Conservation (phyloP, 2,113 vertebrate genomes). For the Cyprinus carpio region DNA sequence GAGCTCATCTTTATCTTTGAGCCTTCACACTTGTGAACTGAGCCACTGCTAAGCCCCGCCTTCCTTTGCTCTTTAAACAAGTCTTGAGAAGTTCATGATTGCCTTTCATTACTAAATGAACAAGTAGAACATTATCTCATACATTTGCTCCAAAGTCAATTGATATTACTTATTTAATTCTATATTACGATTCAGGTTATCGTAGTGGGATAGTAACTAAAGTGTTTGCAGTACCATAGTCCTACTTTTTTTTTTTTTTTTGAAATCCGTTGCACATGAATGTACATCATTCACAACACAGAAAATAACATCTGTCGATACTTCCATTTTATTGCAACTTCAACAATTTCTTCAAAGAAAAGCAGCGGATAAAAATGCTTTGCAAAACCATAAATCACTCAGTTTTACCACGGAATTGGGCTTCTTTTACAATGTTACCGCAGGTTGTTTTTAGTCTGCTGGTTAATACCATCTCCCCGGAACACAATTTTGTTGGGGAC, state of each 20-base stretch:
- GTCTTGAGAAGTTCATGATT: background rate
- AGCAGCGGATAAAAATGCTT: conserved; percentile 3
- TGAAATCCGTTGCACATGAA: background rate
- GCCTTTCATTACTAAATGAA: background rate
- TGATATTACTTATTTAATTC: background rate
- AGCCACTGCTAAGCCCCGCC: conserved; percentile 10
- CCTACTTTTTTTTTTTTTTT: background rate
- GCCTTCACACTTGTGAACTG: background rate
- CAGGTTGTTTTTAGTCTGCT: too few species aligned
- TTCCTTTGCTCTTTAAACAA: background rate
- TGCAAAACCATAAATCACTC: background rate
- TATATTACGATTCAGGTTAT: background rate
- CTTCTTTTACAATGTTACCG: background rate
- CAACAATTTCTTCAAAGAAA: background rate
- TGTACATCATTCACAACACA: background rate
- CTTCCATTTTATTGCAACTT: background rate
- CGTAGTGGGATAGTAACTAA: background rate
- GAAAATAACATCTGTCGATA: background rate
- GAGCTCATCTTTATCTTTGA: conserved; percentile 34
- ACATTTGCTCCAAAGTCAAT: background rate
- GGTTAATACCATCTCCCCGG: too few species aligned
- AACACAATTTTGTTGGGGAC: background rate
- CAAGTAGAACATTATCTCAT: background rate
- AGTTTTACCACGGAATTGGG: background rate
- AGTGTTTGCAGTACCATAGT: background rate